These are phyloP conservation scores for Oncopodura yosiiana DNA, from an alignment of 1,140 invertebrate genomes.

Conservation along the genomic window DNA sequence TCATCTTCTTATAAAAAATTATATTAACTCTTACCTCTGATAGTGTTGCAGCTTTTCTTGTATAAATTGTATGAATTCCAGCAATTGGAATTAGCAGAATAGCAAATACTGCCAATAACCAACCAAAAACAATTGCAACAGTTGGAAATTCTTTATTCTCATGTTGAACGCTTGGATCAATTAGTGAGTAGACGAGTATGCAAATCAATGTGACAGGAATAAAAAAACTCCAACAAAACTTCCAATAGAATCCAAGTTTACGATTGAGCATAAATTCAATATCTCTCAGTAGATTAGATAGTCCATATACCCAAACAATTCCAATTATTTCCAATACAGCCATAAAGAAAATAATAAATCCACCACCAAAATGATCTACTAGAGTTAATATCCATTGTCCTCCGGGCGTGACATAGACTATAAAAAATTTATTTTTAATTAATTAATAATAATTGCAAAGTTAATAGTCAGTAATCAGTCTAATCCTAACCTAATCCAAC, in stretches of 20 bases:
- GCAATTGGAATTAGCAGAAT: constrained; percentile 49
- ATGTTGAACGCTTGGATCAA: too few species aligned
- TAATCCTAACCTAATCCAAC: constrained; percentile 62
- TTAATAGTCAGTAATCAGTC: too few species aligned
- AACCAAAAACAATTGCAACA: constrained; percentile 31
- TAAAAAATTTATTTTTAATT: too few species aligned
- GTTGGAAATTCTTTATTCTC: neutral
- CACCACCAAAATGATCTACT: constrained; percentile 72
- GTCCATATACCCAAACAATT: constrained; percentile 42
- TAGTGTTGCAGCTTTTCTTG: neutral
- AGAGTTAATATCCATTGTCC: constrained; percentile 74
- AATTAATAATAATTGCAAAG: too few species aligned
- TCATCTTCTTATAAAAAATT: too few species aligned
- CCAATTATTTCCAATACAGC: constrained; percentile 60
- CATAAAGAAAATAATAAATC: constrained; percentile 61
- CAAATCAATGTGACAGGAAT: constrained; percentile 18
- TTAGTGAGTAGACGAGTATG: constrained; percentile 22
- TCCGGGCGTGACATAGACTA: constrained; percentile 67
- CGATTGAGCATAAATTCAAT: constrained; percentile 66
- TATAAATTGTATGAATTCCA: constrained; percentile 37
- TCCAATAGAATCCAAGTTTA: constrained; percentile 62
- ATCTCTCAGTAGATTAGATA: constrained; percentile 62
- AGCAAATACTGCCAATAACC: constrained; percentile 48
- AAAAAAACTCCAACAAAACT: constrained; percentile 54
- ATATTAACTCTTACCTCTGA: too few species aligned